Base-by-base conservation (phyloP, 2,888 invertebrate species). In the Pristionchus entomophagus region DNA sequence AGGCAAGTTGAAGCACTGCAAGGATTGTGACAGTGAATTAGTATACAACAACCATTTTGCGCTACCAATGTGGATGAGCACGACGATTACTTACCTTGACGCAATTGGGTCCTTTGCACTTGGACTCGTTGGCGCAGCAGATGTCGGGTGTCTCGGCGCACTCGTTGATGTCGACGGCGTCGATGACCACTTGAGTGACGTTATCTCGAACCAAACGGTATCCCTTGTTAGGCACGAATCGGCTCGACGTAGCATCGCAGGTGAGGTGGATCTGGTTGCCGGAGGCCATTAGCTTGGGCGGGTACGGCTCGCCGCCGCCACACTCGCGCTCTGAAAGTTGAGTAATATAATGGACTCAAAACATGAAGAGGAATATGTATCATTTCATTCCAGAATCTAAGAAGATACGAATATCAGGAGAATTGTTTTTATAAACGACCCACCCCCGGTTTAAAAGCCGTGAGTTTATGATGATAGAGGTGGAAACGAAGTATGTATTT, bases 71-170 rank as follows among this genome's bases (percentile, higher is more conserved):
- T n/a, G n/a, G n/a, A n/a, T n/a, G n/a, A n/a, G n/a, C n/a, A n/a
- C n/a, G n/a, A n/a, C n/a, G n/a, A n/a, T 3, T 35, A 19, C 59
- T 32, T 8, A 83, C 83, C 62, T 65, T 49, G 29, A 83, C 41
- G 53, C 84, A 84, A 22, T 84, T 38, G 35, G 84, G 73, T 51
- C 84, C 84, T n/a, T 14, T 38, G 56, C 84, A 84, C 12, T 84
- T 84, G 49, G 51, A 45, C 12, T 62, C 62, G 26, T 45, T 35
- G 38, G 51, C 49, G 65, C 83, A 83, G 65, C 83, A 83, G 49
- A 83, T 41, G 22, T 62, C 51, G 1, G 62, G 26, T 22, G 41
- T 19, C 65, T 83, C 65, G 1, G 17, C 65, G 45, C 83, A 83
- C 49, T 83, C 83, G 49, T 83, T 32, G 29, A 83, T 83, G 65